Conservation (phyloP, 2,888 invertebrate species). For the Aphodius sticticus region DNA sequence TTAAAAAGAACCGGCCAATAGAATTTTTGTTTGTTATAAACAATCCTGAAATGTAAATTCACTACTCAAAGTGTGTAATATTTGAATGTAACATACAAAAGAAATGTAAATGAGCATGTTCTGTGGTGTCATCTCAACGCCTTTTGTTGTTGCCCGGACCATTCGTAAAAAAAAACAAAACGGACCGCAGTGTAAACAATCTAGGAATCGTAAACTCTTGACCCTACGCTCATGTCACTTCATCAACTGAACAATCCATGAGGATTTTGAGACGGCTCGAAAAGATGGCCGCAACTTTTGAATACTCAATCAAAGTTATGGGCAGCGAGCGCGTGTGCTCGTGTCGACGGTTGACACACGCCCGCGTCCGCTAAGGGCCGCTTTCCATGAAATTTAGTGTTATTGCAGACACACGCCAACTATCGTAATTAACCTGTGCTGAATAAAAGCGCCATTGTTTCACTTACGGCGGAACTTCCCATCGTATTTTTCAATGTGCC, state of each 20-base stretch:
- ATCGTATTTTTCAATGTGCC: too few relatives aligned
- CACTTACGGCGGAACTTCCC: too few relatives aligned
- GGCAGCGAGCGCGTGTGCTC: background rate
- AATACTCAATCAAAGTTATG: background rate
- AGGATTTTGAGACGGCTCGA: background rate
- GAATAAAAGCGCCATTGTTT: too few relatives aligned
- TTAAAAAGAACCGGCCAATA: background rate
- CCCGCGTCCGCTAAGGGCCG: background rate
- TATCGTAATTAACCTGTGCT: too few relatives aligned
- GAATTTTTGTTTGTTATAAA: background rate
- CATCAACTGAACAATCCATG: background rate
- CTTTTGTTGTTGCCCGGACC: background rate
- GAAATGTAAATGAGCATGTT: background rate
- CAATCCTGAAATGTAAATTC: background rate
- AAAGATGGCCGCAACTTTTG: background rate
- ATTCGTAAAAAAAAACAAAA: background rate
- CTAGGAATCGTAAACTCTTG: background rate
- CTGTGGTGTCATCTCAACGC: background rate
- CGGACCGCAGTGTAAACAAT: constrained; percentile 4
- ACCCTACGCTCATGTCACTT: background rate
- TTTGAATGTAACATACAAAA: background rate
- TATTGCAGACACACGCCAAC: background rate
- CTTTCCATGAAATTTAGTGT: background rate
- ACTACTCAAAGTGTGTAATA: background rate
- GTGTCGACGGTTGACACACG: background rate